Percentiles rank a stretch among this genome's conserved stretches.
phyloP scores from a whole-genome alignment of 2,113 vertebrate species.

The Alligator mississippiensis region DNA sequence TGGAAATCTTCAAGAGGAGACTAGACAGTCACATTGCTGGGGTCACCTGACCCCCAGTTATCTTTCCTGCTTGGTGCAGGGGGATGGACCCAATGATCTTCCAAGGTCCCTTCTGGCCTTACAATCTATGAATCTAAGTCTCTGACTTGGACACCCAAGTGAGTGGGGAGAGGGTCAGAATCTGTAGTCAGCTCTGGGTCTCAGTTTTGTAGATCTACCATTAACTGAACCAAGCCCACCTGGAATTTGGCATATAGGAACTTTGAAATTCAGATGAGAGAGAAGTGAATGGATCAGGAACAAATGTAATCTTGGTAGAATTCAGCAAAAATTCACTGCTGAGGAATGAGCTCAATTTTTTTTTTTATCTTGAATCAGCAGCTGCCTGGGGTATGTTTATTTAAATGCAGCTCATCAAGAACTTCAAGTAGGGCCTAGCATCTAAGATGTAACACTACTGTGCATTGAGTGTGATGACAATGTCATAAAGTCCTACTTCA shows the following conservation, averaged over 20 bases:
- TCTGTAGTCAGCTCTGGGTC: not conserved
- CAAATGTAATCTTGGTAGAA: slow-evolving; percentile 1
- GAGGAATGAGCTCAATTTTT: not conserved
- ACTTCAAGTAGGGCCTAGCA: not conserved
- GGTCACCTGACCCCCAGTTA: too few relatives aligned
- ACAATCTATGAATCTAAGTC: not conserved
- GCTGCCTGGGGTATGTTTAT: not conserved
- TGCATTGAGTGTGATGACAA: not conserved
- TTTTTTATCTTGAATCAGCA: not conserved
- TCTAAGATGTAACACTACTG: not conserved
- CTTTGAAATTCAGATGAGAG: slow-evolving; percentile 11
- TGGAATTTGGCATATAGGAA: not conserved
- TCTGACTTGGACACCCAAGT: not conserved
- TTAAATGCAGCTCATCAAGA: not conserved
- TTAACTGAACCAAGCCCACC: not conserved
- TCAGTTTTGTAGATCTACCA: not conserved
- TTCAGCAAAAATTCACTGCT: not conserved
- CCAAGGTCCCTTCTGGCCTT: too few relatives aligned
- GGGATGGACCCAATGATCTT: too few relatives aligned
- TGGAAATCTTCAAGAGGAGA: too few relatives aligned
- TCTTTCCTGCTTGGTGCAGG: too few relatives aligned
- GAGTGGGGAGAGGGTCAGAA: not conserved
- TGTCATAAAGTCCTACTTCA: not conserved
- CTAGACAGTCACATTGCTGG: too few relatives aligned
- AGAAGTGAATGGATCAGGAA: not conserved